Conservation (phyloP, 2,888 invertebrate species). For the Leucoma salicis region DNA sequence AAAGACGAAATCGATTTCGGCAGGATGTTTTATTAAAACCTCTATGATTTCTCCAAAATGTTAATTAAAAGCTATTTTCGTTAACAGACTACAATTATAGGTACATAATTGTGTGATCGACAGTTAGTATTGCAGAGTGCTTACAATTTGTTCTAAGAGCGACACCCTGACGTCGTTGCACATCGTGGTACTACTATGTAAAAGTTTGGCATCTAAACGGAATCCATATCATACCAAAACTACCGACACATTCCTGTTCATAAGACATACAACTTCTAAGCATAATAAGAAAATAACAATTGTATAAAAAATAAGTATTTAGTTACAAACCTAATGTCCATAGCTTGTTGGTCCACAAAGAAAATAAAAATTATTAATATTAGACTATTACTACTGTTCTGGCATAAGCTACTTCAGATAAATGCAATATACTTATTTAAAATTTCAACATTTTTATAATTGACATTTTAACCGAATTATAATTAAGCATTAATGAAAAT, state of each 20-base stretch:
- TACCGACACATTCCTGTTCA: slow-evolving; percentile 4
- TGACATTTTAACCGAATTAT: neutral
- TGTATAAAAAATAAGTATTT: slow-evolving; percentile 48
- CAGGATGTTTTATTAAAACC: slow-evolving; percentile 70
- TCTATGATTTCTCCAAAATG: slow-evolving; percentile 51
- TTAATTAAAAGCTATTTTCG: slow-evolving; percentile 47
- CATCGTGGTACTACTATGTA: no score
- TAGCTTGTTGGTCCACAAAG: slow-evolving; percentile 49
- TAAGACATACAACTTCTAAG: slow-evolving; percentile 37
- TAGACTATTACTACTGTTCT: neutral
- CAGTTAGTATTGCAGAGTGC: slow-evolving; percentile 15
- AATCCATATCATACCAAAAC: neutral
- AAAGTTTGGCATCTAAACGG: neutral
- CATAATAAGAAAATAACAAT: slow-evolving; percentile 44
- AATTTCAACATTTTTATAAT: neutral
- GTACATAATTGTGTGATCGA: slow-evolving; percentile 28
- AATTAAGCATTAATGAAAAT: neutral
- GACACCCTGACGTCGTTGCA: no score
- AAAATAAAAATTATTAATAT: slow-evolving; percentile 28
- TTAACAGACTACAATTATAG: slow-evolving; percentile 30
- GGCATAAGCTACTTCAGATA: neutral
- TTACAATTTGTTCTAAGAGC: neutral
- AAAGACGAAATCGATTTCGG: slow-evolving; percentile 63
- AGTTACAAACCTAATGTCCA: slow-evolving; percentile 40
- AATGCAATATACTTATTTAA: neutral